Evolutionary conservation across 2,797 vertebrate species (phyloP).

Genomic region (Xenopus petersii): DNA sequence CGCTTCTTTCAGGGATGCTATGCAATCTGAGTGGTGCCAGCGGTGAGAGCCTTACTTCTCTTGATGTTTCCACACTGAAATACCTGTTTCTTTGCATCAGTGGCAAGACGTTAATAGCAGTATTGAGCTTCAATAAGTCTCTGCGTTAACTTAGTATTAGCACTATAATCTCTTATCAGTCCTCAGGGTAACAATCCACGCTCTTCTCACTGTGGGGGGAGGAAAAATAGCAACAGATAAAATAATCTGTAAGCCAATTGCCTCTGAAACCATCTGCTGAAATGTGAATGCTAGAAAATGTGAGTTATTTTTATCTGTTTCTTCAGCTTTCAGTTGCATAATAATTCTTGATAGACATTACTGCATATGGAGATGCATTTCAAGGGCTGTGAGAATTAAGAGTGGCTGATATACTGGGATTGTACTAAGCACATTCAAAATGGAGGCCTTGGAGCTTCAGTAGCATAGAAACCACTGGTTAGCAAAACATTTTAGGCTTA

Average conservation of each 20-base stretch:
- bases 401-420: neutral
- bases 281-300: conserved; percentile 38
- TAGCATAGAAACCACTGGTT: too few species aligned
- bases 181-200: conserved; percentile 17
- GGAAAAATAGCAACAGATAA: conserved; percentile 44
- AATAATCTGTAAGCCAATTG: conserved; percentile 44
- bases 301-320: conserved; percentile 46
- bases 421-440: too few species aligned
- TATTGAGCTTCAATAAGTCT: neutral
- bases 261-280: conserved; percentile 44
- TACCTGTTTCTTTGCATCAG: conserved; percentile 7
- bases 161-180: neutral
- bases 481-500: too few species aligned
- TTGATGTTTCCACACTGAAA: neutral
- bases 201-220: conserved; percentile 24
- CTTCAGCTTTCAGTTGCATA: conserved; percentile 46
- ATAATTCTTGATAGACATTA: conserved; percentile 48
- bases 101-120: neutral
- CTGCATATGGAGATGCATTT: conserved; percentile 41
- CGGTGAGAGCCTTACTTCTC: neutral
- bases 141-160: conserved; percentile 13
- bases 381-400: conserved; percentile 3
- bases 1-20: neutral
- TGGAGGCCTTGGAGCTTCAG: too few species aligned
- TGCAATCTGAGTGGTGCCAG: neutral